Percentiles rank a stretch among this genome's conserved stretches.
Conservation (phyloP, 2,797 vertebrate genomes). For the Champsocephalus esox region DNA sequence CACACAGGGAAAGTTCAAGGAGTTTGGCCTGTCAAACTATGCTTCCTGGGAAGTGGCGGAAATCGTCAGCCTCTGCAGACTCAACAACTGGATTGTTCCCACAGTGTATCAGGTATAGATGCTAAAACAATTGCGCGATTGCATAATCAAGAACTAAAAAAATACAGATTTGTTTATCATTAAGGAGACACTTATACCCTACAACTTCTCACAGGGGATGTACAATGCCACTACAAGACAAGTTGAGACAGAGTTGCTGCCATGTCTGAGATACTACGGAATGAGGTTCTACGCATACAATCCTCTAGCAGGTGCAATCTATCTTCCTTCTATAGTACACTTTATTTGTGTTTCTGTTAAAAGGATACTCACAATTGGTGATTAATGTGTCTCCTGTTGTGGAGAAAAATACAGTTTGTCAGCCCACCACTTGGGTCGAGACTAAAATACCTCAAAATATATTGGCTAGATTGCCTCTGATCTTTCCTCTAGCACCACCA, state of each 20-base stretch:
- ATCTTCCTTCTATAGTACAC: background rate
- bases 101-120: slow-evolving; percentile 93
- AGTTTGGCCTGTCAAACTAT: slow-evolving; percentile 95
- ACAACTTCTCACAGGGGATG: slow-evolving; percentile 88
- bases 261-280: slow-evolving; percentile 89
- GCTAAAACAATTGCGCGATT: background rate
- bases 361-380: background rate
- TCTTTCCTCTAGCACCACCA: no score
- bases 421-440: no score
- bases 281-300: slow-evolving; percentile 96
- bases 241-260: slow-evolving; percentile 92
- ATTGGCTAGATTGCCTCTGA: no score
- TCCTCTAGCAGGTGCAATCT: slow-evolving; percentile 91
- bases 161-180: background rate
- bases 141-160: background rate
- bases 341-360: background rate
- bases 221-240: slow-evolving; percentile 95
- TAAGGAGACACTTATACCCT: background rate
- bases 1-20: slow-evolving; percentile 93
- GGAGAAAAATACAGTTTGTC: no score
- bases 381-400: no score
- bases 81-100: slow-evolving; percentile 92
- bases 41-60: slow-evolving; percentile 95
- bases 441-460: no score
- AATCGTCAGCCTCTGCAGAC: slow-evolving; percentile 90